Evolutionary conservation across 1,140 invertebrate species (phyloP).

Genomic region (Melanaphis sacchari): DNA sequence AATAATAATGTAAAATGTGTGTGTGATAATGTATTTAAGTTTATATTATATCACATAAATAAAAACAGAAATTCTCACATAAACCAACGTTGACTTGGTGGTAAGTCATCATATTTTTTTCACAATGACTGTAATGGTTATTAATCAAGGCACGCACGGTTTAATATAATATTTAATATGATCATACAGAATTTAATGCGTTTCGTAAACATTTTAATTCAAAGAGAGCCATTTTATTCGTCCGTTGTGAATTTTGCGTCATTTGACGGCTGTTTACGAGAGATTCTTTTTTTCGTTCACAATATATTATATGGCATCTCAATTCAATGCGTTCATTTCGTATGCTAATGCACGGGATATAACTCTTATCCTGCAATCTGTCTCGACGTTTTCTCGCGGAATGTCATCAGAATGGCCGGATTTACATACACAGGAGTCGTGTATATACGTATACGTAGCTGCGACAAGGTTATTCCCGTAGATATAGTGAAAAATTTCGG

Average conservation of each 20-base stretch:
- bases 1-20: too few relatives aligned
- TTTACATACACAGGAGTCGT: neutral
- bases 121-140: neutral
- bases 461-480: neutral
- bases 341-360: neutral
- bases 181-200: neutral
- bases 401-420: neutral
- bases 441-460: neutral
- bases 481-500: neutral
- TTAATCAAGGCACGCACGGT: neutral
- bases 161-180: neutral
- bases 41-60: neutral
- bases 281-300: neutral
- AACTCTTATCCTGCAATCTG: neutral
- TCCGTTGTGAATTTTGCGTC: neutral
- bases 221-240: neutral
- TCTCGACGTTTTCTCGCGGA: neutral
- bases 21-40: neutral
- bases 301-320: neutral
- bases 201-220: constrained; percentile 1
- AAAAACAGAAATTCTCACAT: neutral
- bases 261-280: neutral
- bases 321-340: constrained; percentile 24
- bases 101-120: neutral
- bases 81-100: neutral